Base-by-base conservation (phyloP, 1,140 invertebrate genomes). In the Eumeta japonica region DNA sequence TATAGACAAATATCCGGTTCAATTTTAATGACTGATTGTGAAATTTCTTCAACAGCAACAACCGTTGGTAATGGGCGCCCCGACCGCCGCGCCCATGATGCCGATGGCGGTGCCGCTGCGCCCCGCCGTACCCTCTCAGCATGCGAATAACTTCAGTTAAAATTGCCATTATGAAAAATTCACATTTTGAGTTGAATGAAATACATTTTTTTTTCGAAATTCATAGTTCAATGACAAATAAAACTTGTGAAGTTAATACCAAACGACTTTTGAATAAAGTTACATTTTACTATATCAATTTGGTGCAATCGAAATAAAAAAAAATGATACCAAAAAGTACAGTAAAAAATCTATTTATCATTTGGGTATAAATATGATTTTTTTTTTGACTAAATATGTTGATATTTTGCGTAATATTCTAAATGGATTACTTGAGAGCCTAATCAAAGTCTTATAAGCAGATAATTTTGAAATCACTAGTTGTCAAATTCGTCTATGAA, bases 21-120 rank as follows among this genome's bases (percentile, higher is more conserved):
- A 31, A 20, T 30, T 12, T 19, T 20, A 12, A 3, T 19, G 14
- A 35, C 36, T n/a, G 3, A 27, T 39, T 66, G n/a, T n/a, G n/a
- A n/a, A n/a, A n/a, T n/a, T n/a, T n/a, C n/a, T 62, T n/a, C 57
- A 72, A 64, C 67, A 72, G 65, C 67, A 72, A 52, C 61, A 59
- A 49, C 48, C 55, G 45, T 62, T 72, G 67, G 67, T 68, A 63
- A 72, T 72, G 64, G 62, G 64, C 9, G 66, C 66, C 57, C 59
- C 49, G 15, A 50, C 57, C 14, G 44, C 58, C 15, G 55, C 52
- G 13, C 60, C 61, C 52, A 63, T 65, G 59, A 61, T 66, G 58
- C 54, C 51, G 3, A 58, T 52, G 36, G 55, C 55, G 28, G 50
- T 43, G 17, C 64, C 64, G 11, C 65, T 67, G 61, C 50, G 64